Percentiles rank a stretch among this genome's conserved stretches.
These are phyloP conservation scores for Saxidomus purpurata DNA, from an alignment of 1,140 invertebrate genomes.

Conservation along the genomic window DNA sequence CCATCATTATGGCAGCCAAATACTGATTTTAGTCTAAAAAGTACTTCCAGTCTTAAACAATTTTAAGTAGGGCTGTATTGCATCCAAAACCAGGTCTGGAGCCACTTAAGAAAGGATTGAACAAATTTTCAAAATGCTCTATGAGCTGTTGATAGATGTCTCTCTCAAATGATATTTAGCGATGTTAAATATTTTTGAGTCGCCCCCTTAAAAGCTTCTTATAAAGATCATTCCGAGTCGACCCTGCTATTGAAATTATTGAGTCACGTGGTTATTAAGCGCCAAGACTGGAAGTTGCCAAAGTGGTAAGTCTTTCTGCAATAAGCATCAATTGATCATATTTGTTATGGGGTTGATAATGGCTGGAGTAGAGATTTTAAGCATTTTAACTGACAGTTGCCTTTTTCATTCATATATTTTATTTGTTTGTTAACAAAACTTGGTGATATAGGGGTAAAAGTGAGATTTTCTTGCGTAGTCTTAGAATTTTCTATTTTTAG, in stretches of 20 bases:
- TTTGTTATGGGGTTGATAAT: too few species aligned
- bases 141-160: conserved; percentile 40
- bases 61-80: conserved; percentile 44
- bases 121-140: conserved; percentile 22
- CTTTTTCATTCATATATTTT: conserved; percentile 28
- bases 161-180: conserved; percentile 66
- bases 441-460: conserved; percentile 33
- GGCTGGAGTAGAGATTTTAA: too few species aligned
- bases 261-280: conserved; percentile 59
- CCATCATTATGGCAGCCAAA: conserved; percentile 56
- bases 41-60: conserved; percentile 45
- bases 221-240: too few species aligned
- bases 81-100: conserved; percentile 53
- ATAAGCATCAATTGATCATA: too few species aligned
- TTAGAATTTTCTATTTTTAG: conserved; percentile 42
- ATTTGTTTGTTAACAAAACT: conserved; percentile 57
- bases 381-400: too few species aligned
- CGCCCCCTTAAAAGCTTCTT: too few species aligned
- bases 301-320: neutral
- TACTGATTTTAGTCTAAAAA: conserved; percentile 59
- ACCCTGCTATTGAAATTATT: conserved; percentile 48
- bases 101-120: conserved; percentile 51
- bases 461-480: neutral
- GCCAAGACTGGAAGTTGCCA: neutral
- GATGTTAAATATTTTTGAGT: too few species aligned